Base-by-base conservation (phyloP, 2,888 invertebrate genomes). In the Arrhopalites spinosus region DNA sequence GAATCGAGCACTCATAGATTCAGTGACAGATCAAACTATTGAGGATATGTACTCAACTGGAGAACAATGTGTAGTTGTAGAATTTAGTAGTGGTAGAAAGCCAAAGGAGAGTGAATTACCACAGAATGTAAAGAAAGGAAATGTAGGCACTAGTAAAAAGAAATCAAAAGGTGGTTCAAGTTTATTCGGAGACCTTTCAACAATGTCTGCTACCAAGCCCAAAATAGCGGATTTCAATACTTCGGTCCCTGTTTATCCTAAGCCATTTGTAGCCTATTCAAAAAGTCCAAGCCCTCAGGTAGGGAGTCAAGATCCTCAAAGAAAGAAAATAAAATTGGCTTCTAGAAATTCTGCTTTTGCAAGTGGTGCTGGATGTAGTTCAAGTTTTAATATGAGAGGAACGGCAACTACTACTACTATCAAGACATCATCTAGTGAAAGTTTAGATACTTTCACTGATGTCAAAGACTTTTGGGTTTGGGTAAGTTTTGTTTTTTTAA, bases 221-320 rank as follows among this genome's bases (percentile, higher is more conserved):
- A 63, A 67, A 56, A 59, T 23, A 50, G 36, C 64, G 0, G 47
- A 75, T 47, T 75, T 75, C 20, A 67, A 66, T 67, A 29, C 47
- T 5, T 47, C 69, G n/a, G 53, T 74, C n/a, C 72, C 77, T 27
- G 75, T 77, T 13, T 75, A 66, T 23, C 43, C 72, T n/a, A 77
- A 77, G 29, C 56, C 74, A 0, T 77, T 68, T 50, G 61, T 63
- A 0, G 77, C 77, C 1, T 77, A 72, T 45, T 63, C 72, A 13
- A 66, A 75, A 73, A 77, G 71, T 68, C 67, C 73, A 2, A 53
- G 68, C 1, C 27, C 29, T 20, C 27, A 15, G 8, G 23, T 1
- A 17, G 73, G n/a, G 15, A 36, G 45, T 59, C 23, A 23, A 13
- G 68, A 69, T 23, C 36, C 43, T n/a, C 53, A 68, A 61, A 74